phyloP scores from a whole-genome alignment of 2,888 invertebrate genomes.

The Drosophila vallismaia region DNA sequence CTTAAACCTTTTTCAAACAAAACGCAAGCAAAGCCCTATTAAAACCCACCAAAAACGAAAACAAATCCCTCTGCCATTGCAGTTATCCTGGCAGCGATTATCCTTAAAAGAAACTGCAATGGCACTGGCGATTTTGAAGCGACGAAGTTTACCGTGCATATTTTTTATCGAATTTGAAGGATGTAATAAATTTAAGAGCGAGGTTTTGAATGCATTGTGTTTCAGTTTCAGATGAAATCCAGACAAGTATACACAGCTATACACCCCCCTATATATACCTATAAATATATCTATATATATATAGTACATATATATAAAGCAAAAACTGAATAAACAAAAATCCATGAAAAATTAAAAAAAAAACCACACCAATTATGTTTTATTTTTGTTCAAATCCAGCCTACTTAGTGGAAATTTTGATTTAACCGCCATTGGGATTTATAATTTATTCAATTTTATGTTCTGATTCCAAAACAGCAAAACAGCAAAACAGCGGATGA shows the following conservation, averaged over 20 bases:
- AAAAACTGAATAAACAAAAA: constrained; percentile 63
- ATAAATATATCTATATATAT: constrained; percentile 35
- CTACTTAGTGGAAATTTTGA: not conserved
- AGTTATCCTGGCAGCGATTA: constrained; percentile 34
- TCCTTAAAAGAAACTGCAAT: constrained; percentile 20
- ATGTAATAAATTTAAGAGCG: constrained; percentile 41
- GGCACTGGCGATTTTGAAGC: constrained; percentile 23
- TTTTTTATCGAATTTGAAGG: constrained; percentile 56
- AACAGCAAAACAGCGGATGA: constrained; percentile 9
- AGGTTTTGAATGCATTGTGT: constrained; percentile 51
- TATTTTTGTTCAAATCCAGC: constrained; percentile 7
- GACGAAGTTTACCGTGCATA: constrained; percentile 72
- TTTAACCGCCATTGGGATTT: not conserved
- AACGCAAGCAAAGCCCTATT: constrained; percentile 3
- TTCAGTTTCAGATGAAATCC: constrained; percentile 52
- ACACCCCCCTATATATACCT: constrained; percentile 37
- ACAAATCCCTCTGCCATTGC: constrained; percentile 56
- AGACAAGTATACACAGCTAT: constrained; percentile 26
- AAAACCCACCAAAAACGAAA: constrained; percentile 14
- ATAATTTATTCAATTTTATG: not conserved
- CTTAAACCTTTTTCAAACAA: not conserved
- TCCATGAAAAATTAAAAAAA: constrained; percentile 48
- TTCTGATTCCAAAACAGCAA: constrained; percentile 6
- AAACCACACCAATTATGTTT: constrained; percentile 44
- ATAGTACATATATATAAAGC: constrained; percentile 57